Conservation (phyloP, 2,113 vertebrate genomes). For the Narcine bancroftii region DNA sequence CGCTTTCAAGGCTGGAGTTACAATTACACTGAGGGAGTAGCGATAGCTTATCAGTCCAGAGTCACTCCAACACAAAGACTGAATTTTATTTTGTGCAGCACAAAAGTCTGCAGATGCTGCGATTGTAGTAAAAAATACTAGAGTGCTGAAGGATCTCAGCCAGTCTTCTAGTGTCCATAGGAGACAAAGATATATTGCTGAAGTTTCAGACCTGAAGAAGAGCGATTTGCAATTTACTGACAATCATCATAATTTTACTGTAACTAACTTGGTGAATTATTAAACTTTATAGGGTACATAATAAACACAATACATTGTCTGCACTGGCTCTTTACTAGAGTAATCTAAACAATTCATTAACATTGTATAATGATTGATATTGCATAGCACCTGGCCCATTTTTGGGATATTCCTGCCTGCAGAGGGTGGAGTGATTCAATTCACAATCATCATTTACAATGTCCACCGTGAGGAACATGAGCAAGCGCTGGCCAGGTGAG, state of each 20-base stretch:
- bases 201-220: too few species aligned
- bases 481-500: neutral
- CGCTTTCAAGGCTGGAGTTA: neutral
- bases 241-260: neutral
- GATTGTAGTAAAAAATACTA: too few species aligned
- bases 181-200: too few species aligned
- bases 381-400: neutral
- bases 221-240: too few species aligned
- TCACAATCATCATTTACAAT: neutral
- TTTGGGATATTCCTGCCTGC: conserved; percentile 1
- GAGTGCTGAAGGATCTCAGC: too few species aligned
- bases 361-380: neutral
- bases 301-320: neutral
- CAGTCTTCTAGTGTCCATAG: too few species aligned
- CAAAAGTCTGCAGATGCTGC: too few species aligned
- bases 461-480: neutral
- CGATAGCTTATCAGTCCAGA: neutral
- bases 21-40: neutral
- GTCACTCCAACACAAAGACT: neutral
- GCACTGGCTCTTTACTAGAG: neutral
- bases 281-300: neutral
- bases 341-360: neutral
- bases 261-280: neutral
- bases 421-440: too few species aligned
- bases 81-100: too few species aligned